A percentile compares a stretch with the other conserved stretches of the same genome.
phyloP scores from a whole-genome alignment of 2,113 vertebrate species.

The Mustela lutreola region DNA sequence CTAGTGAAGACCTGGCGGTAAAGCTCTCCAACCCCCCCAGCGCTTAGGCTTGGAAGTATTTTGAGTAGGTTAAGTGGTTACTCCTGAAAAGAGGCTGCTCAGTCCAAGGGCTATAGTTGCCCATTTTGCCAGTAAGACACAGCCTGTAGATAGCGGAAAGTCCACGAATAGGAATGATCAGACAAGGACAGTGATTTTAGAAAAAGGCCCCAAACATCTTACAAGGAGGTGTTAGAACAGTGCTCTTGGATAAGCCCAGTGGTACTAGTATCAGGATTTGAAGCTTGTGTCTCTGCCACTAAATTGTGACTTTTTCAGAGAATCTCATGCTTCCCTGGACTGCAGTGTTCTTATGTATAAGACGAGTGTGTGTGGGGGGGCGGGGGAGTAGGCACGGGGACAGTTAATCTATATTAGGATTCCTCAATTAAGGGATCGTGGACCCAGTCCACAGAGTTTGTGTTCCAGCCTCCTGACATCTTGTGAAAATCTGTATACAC shows the following conservation, averaged over 20 bases:
- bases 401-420: not conserved
- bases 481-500: not conserved
- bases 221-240: not conserved
- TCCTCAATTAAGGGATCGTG: not conserved
- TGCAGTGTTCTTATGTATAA: not conserved
- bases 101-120: not conserved
- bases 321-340: not conserved
- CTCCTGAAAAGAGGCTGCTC: not conserved
- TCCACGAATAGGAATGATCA: not conserved
- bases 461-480: not conserved
- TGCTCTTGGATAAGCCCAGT: not conserved
- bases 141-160: not conserved
- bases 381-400: too few species aligned
- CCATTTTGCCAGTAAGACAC: not conserved
- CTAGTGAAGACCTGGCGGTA: conserved; percentile 59
- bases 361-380: not conserved
- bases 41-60: not conserved
- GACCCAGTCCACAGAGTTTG: not conserved
- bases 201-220: conserved; percentile 1
- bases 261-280: not conserved
- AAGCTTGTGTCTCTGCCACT: not conserved
- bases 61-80: not conserved
- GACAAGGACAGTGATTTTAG: not conserved
- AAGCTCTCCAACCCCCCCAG: not conserved
- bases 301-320: not conserved